Evolutionary conservation across 2,888 invertebrate genomes (phyloP), one percentile per base, ranked within the genome.

Genomic region (Drosophila infuscata): DNA sequence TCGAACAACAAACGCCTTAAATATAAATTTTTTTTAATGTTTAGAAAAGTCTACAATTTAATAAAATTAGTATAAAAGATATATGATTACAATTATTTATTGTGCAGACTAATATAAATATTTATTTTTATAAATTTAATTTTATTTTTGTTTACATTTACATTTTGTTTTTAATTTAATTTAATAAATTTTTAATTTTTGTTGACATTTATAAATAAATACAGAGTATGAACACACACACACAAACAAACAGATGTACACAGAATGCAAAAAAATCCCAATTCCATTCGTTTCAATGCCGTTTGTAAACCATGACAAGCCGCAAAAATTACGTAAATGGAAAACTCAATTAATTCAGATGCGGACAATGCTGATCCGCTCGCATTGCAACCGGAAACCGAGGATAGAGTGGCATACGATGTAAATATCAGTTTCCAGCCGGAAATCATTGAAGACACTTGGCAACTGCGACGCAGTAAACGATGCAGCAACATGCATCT

Each of bases 201-300:
- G 20, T 20, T 46, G 20, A 46, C 46, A 46, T 12, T 12, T 3
- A 3, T 7, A 25, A 15, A 32, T 25, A 53, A 9, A 15, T 35
- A 57, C 20, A 30, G 25, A 30, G 33, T 30, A n/a, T 2, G 6
- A 1, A 33, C 49, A 17, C 32, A 20, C 25, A 36, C 30, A 6
- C 7, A 9, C 32, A 63, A 36, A 60, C 33, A 49, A 5, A 9
- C 32, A 63, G 36, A 63, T 32, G n/a, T 1, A 6, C 7, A 30
- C 9, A 11, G 2, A 46, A 51, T 60, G 38, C 41, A 7, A 54
- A 46, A 25, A 25, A 29, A 36, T 25, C 2, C 43, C 79, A 63
- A 48, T 79, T 79, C 63, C 76, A 57, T 38, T 53, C 20, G 75
- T 79, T 79, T 38, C 80, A 57, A 4, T 0, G 4, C 17, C n/a